Percentiles rank a stretch among this genome's conserved stretches.
Evolutionary conservation across 2,113 vertebrate species (phyloP).

Genomic region (Pithys albifrons): DNA sequence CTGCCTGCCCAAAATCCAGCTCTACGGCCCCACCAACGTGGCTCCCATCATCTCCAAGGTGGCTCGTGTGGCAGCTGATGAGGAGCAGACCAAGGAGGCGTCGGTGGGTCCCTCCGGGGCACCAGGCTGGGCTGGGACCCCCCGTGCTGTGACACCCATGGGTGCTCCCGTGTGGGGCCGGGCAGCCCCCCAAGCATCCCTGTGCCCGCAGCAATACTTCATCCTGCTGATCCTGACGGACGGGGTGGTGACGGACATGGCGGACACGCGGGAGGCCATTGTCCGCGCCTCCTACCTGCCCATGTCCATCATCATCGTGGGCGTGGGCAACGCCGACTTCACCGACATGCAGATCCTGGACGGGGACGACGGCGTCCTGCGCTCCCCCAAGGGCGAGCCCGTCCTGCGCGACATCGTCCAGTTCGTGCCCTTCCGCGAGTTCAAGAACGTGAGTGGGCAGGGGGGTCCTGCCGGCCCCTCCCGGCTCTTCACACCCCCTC

Average conservation of each 20-base stretch:
- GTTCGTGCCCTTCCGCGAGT: conserved; percentile 94
- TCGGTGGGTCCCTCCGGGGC: conserved; percentile 77
- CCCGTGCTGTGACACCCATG: fast-evolving
- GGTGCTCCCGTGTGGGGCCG: fast-evolving
- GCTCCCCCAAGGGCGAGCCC: conserved; percentile 88
- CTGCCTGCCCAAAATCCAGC: conserved; percentile 94
- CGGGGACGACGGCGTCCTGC: conserved; percentile 86
- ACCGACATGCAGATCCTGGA: conserved; percentile 96
- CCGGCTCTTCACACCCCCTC: fast-evolving
- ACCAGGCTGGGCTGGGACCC: background rate
- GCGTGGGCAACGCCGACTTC: conserved; percentile 94
- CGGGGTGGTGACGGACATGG: conserved; percentile 94
- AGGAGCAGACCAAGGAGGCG: conserved; percentile 87
- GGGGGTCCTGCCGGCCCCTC: background rate
- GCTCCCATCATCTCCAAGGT: conserved; percentile 93
- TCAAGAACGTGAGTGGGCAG: conserved; percentile 87
- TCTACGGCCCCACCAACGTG: conserved; percentile 95
- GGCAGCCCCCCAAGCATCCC: background rate
- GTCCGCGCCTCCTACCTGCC: conserved; percentile 91
- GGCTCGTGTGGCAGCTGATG: conserved; percentile 82
- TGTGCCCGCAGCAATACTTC: conserved; percentile 84
- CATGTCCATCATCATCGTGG: conserved; percentile 94
- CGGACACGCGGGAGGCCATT: conserved; percentile 92
- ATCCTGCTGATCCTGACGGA: conserved; percentile 95
- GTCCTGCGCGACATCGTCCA: conserved; percentile 92